phyloP scores from a whole-genome alignment of 2,797 vertebrate species.

The Mycteria americana region DNA sequence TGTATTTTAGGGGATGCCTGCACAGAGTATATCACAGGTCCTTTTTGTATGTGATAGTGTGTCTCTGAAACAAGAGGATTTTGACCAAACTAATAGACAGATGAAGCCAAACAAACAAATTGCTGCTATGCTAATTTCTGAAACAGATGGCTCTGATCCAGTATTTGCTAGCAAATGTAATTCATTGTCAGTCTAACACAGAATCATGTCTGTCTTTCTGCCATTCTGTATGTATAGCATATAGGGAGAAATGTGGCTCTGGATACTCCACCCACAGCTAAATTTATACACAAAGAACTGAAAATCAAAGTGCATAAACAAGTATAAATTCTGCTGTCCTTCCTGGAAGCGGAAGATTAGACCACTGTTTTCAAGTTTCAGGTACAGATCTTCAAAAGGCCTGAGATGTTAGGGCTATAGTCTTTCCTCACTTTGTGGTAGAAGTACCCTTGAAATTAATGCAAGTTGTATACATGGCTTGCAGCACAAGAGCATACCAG shows the following conservation, averaged over 20 bases:
- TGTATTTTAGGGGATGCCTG: background rate
- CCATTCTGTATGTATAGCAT: slow-evolving; percentile 17
- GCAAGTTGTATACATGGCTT: background rate
- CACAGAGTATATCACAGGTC: background rate
- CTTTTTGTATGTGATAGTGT: background rate
- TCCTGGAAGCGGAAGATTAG: background rate
- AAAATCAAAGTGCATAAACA: slow-evolving; percentile 54
- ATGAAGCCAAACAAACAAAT: slow-evolving; percentile 63
- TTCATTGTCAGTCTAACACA: slow-evolving; percentile 38
- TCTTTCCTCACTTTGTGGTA: background rate
- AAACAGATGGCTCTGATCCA: slow-evolving; percentile 58
- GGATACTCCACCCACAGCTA: slow-evolving; percentile 31
- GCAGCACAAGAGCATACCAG: background rate
- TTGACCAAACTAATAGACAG: slow-evolving; percentile 54
- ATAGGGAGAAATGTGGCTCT: slow-evolving; percentile 16
- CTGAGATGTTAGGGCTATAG: background rate
- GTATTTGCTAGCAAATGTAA: slow-evolving; percentile 31
- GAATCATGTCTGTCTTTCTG: background rate
- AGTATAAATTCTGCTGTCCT: background rate
- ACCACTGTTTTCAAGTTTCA: slow-evolving; percentile 28
- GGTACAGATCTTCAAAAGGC: slow-evolving; percentile 32
- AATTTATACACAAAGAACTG: slow-evolving; percentile 44
- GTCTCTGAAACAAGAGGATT: slow-evolving; percentile 40
- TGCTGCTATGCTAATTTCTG: slow-evolving; percentile 53
- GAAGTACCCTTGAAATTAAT: slow-evolving; percentile 28